phyloP scores from a whole-genome alignment of 1,140 invertebrate genomes.

The Leptinotarsa undecemlineata region DNA sequence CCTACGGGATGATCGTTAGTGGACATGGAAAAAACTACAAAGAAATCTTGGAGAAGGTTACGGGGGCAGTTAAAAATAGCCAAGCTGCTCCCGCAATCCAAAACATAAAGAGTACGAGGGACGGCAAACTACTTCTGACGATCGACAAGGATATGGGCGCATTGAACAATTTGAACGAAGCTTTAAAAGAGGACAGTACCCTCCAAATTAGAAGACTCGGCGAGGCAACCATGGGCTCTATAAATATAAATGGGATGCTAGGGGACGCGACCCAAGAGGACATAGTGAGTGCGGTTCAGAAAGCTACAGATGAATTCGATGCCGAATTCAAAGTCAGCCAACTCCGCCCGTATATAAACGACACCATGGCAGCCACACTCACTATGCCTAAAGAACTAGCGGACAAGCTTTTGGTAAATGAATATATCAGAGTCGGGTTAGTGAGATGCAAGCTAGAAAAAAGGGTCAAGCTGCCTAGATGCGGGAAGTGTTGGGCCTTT shows the following conservation, averaged over 20 bases:
- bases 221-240: not conserved
- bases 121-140: constrained; percentile 12
- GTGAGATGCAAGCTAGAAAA: constrained; percentile 23
- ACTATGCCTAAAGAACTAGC: constrained; percentile 8
- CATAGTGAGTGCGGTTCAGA: not conserved
- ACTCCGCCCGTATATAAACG: constrained; percentile 14
- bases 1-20: too few species aligned
- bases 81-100: not conserved
- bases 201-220: not conserved
- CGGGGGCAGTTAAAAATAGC: not conserved
- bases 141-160: not conserved
- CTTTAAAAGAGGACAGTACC: not conserved
- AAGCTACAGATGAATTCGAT: not conserved
- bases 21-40: not conserved
- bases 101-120: not conserved
- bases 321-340: constrained; percentile 10
- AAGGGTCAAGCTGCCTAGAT: constrained; percentile 28
- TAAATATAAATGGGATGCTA: constrained; percentile 26
- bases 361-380: constrained; percentile 21
- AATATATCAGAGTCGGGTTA: constrained; percentile 22
- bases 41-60: not conserved
- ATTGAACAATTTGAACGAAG: not conserved
- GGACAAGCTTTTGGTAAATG: not conserved
- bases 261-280: not conserved
- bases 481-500: constrained; percentile 27